These are phyloP conservation scores for Alectoris magna DNA, from an alignment of 2,797 vertebrate species.

Conservation along the genomic window DNA sequence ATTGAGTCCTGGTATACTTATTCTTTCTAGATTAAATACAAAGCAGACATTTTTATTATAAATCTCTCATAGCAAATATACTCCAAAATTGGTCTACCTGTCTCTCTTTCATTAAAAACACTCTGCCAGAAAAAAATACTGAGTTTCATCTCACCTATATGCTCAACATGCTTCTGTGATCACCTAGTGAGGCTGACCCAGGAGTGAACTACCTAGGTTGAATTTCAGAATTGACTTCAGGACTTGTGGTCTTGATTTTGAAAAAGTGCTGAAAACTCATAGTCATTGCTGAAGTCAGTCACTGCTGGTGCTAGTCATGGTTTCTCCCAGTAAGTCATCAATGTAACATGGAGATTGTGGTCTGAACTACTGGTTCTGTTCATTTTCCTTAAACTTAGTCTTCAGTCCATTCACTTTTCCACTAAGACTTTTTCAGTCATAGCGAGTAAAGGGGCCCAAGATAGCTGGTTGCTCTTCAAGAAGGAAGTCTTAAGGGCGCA, in stretches of 20 bases:
- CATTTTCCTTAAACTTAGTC: background rate
- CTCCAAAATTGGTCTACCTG: rapidly evolving
- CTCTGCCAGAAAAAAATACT: background rate
- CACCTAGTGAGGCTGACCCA: constrained; percentile 12
- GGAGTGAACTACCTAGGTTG: background rate
- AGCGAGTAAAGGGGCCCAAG: too few species aligned
- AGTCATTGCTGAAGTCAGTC: background rate
- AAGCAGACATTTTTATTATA: background rate
- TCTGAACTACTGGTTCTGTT: background rate
- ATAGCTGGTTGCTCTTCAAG: too few species aligned
- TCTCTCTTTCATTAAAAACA: background rate
- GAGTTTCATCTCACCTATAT: constrained; percentile 24
- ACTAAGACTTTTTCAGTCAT: too few species aligned
- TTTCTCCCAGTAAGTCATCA: background rate
- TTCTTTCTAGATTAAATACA: background rate
- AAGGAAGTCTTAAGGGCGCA: too few species aligned
- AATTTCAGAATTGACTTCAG: background rate
- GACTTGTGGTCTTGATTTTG: background rate
- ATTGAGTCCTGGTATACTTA: background rate
- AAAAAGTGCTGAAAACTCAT: background rate
- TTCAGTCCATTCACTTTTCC: background rate
- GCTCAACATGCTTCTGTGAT: constrained; percentile 8
- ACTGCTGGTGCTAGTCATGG: background rate
- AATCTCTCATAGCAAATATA: background rate
- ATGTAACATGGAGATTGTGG: background rate